Evolutionary conservation across 2,797 vertebrate genomes (phyloP).

Genomic region (Pachyuromys duprasi): DNA sequence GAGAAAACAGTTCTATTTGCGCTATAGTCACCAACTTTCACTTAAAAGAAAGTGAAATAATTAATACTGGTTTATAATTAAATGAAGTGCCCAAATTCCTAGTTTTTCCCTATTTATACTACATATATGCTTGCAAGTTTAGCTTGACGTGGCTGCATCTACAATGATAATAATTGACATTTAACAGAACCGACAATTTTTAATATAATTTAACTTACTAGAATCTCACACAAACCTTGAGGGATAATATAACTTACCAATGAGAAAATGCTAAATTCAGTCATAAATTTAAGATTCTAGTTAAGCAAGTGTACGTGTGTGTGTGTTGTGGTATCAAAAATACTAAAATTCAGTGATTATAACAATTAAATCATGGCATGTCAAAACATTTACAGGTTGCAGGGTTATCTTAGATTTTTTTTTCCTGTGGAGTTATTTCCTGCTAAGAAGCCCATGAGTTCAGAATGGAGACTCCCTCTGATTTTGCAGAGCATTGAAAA

Average conservation of each 20-base stretch:
- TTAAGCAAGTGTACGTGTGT: background rate
- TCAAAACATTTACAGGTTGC: background rate
- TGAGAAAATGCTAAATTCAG: background rate
- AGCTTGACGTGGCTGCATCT: background rate
- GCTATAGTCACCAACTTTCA: background rate
- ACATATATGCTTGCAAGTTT: slow-evolving; percentile 1
- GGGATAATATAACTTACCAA: background rate
- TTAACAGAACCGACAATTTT: background rate
- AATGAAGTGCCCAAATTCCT: background rate
- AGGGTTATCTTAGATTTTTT: background rate
- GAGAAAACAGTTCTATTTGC: slow-evolving; percentile 21
- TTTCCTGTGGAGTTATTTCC: background rate
- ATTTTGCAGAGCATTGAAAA: background rate
- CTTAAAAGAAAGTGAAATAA: background rate
- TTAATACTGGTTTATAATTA: slow-evolving; percentile 28
- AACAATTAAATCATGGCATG: background rate
- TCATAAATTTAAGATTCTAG: background rate
- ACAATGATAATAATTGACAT: background rate
- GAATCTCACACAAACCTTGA: background rate
- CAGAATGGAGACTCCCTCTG: background rate
- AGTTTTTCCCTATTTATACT: background rate
- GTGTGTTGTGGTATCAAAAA: background rate
- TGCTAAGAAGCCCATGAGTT: background rate
- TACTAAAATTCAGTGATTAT: slow-evolving; percentile 6
- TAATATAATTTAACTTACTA: background rate